phyloP scores from a whole-genome alignment of 2,888 invertebrate genomes.

The Galeruca laticollis region DNA sequence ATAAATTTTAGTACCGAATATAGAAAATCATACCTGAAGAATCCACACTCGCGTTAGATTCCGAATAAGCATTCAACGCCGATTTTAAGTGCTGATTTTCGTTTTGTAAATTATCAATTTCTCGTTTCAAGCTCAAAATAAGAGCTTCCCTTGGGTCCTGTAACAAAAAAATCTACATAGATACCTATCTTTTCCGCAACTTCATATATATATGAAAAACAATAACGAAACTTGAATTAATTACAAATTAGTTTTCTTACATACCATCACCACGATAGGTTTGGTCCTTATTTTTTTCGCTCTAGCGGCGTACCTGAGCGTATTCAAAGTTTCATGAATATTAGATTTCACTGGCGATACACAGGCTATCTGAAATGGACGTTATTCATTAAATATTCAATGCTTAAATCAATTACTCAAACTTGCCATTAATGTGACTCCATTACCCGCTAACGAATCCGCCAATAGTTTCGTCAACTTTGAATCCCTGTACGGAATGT shows the following conservation, averaged over 20 bases:
- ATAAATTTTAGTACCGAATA: too few relatives aligned
- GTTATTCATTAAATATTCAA: slow-evolving; percentile 8
- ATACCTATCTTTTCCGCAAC: too few relatives aligned
- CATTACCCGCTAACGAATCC: slow-evolving; percentile 93
- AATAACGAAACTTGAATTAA: too few relatives aligned
- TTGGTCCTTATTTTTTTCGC: slow-evolving; percentile 94
- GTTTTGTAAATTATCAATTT: slow-evolving; percentile 84
- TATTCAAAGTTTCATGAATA: slow-evolving; percentile 88
- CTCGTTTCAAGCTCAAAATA: slow-evolving; percentile 88
- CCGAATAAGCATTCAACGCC: slow-evolving; percentile 77
- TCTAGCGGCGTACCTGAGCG: slow-evolving; percentile 90
- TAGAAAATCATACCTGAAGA: slow-evolving; percentile 16
- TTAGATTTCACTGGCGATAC: slow-evolving; percentile 91
- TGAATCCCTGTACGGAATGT: slow-evolving; percentile 95
- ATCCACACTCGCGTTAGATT: slow-evolving; percentile 60
- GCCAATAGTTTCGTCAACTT: slow-evolving; percentile 93
- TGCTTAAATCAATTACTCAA: not conserved
- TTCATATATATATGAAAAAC: too few relatives aligned
- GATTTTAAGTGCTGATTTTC: slow-evolving; percentile 91
- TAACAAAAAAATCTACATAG: slow-evolving; percentile 28
- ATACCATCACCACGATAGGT: slow-evolving; percentile 93
- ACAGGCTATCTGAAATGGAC: slow-evolving; percentile 84
- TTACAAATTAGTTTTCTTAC: slow-evolving; percentile 47
- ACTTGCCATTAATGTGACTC: slow-evolving; percentile 91
- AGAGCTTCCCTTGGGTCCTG: slow-evolving; percentile 93